Percentiles rank a stretch among this genome's conserved stretches.
These are phyloP conservation scores for Lysiphlebus fabarum DNA, from an alignment of 1,140 invertebrate genomes.

Conservation along the genomic window DNA sequence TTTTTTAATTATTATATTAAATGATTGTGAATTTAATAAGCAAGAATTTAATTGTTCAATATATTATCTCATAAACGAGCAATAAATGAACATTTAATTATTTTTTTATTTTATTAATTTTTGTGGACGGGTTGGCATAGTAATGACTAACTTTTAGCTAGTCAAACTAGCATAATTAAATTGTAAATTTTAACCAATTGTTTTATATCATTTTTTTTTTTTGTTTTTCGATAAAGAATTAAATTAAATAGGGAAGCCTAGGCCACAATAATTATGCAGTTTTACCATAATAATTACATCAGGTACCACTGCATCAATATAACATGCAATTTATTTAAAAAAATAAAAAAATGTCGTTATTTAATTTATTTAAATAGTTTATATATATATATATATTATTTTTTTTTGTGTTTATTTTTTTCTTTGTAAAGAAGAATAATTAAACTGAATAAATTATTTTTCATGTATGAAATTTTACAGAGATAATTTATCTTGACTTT, in stretches of 20 bases:
- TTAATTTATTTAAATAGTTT: too few relatives aligned
- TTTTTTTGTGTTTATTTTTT: too few relatives aligned
- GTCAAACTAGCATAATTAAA: slow-evolving; percentile 42
- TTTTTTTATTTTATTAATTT: background rate
- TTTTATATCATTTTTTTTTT: background rate
- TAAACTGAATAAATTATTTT: slow-evolving; percentile 2
- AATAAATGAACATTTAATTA: too few relatives aligned
- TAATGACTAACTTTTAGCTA: slow-evolving; percentile 46
- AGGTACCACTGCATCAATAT: too few relatives aligned
- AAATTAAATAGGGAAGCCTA: slow-evolving; percentile 24
- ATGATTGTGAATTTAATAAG: too few relatives aligned
- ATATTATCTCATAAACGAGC: too few relatives aligned
- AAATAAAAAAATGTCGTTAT: too few relatives aligned
- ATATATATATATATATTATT: too few relatives aligned
- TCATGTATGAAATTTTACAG: slow-evolving; percentile 9
- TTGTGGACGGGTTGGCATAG: slow-evolving; percentile 50
- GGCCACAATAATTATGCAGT: slow-evolving; percentile 23
- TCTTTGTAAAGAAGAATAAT: too few relatives aligned
- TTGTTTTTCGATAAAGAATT: background rate
- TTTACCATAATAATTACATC: background rate
- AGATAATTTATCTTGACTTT: background rate
- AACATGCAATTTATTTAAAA: too few relatives aligned
- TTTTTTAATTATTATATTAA: too few relatives aligned
- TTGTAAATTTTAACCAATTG: background rate
- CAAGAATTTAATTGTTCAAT: too few relatives aligned